These are phyloP conservation scores for Drosophila infuscata DNA, from an alignment of 2,888 invertebrate genomes.

Conservation along the genomic window DNA sequence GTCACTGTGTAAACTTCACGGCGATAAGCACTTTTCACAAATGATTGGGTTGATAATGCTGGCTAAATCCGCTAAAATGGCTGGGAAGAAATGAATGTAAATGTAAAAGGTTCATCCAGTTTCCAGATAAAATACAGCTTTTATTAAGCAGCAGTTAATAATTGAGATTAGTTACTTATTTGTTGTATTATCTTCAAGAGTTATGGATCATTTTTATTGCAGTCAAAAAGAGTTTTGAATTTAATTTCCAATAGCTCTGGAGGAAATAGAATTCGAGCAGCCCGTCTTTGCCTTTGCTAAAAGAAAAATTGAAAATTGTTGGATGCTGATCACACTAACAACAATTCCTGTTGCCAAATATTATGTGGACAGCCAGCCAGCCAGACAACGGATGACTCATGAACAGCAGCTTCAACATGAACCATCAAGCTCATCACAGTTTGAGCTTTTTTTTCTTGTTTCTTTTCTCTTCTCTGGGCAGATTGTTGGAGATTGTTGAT, in stretches of 20 bases:
- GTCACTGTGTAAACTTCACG: conserved; percentile 32
- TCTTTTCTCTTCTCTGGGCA: conserved; percentile 7
- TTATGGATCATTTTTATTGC: neutral
- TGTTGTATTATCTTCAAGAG: neutral
- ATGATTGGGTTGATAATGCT: neutral
- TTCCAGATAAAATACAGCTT: neutral
- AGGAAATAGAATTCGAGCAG: neutral
- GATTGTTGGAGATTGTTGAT: conserved; percentile 43
- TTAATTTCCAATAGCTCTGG: neutral
- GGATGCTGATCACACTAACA: neutral
- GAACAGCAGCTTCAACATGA: conserved; percentile 17
- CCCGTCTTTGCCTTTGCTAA: neutral
- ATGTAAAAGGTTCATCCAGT: neutral
- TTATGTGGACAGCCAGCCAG: conserved; percentile 13
- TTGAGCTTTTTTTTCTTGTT: conserved; percentile 15
- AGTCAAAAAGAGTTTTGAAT: neutral
- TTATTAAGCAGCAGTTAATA: neutral
- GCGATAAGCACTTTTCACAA: conserved; percentile 18
- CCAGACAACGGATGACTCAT: conserved; percentile 35
- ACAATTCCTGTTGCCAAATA: conserved; percentile 26
- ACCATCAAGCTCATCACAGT: conserved; percentile 45
- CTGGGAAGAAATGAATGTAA: neutral
- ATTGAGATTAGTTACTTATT: neutral
- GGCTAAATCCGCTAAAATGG: neutral
- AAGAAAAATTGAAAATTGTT: neutral